Evolutionary conservation across 1,140 invertebrate genomes (phyloP).

Genomic region (Dendroctonus ponderosae): DNA sequence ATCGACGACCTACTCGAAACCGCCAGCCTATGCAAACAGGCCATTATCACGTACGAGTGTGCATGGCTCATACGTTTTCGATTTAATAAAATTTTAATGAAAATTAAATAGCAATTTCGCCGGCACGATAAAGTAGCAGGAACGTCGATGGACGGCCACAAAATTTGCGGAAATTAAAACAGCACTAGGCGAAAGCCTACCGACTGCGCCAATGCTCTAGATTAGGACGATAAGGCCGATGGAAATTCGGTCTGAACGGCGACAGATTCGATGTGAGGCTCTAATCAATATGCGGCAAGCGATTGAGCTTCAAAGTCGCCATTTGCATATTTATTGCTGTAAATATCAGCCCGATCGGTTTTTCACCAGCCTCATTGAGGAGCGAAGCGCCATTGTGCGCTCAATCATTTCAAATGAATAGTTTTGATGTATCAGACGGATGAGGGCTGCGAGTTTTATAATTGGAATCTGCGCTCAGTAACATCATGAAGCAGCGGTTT

Average conservation of each 20-base stretch:
- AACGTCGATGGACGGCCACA: neutral
- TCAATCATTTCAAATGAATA: neutral
- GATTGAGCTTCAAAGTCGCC: slow-evolving; percentile 4
- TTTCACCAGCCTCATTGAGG: neutral
- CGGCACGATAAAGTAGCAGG: neutral
- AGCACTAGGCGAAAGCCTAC: no score
- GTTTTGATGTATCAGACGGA: slow-evolving; percentile 2
- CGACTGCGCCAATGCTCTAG: no score
- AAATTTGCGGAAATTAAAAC: no score
- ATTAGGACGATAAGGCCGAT: no score
- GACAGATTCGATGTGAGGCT: neutral
- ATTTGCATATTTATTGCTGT: slow-evolving; percentile 22
- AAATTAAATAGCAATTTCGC: slow-evolving; percentile 1
- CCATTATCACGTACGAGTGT: neutral
- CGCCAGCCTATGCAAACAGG: neutral
- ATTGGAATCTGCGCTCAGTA: neutral
- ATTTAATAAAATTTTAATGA: slow-evolving; percentile 5
- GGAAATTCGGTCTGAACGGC: no score
- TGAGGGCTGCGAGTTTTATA: neutral
- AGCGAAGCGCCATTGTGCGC: neutral
- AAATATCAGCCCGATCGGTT: slow-evolving; percentile 1
- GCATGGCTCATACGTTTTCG: neutral
- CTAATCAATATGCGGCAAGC: slow-evolving; percentile 11
- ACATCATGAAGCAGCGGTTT: neutral
- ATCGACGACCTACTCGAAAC: no score